Conservation (phyloP, 2,797 vertebrate species). For the Enteromius thamalakanensis region DNA sequence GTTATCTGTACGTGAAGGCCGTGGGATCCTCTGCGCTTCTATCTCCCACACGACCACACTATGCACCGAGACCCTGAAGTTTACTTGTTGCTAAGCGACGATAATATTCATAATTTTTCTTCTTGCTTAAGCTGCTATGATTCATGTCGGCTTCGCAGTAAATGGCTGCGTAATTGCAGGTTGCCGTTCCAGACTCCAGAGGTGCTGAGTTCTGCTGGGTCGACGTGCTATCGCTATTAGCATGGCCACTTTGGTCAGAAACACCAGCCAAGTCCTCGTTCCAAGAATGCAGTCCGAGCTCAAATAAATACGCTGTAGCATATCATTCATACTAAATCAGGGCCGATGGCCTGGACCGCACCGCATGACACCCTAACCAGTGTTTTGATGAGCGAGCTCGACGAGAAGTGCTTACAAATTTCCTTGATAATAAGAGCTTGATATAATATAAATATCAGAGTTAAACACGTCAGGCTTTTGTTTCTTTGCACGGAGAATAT, state of each 20-base stretch:
- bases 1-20: slow-evolving; percentile 24
- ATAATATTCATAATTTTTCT: slow-evolving; percentile 65
- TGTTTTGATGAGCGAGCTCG: slow-evolving; percentile 52
- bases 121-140: slow-evolving; percentile 69
- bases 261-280: slow-evolving; percentile 35
- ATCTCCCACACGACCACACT: slow-evolving; percentile 70
- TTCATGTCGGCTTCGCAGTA: slow-evolving; percentile 69
- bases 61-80: slow-evolving; percentile 71
- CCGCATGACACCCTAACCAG: slow-evolving; percentile 40
- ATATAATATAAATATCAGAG: slow-evolving; percentile 65
- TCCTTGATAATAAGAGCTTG: slow-evolving; percentile 65
- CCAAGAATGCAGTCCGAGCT: slow-evolving; percentile 51
- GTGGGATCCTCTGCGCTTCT: slow-evolving; percentile 57
- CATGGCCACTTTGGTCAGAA: slow-evolving; percentile 42
- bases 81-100: slow-evolving; percentile 70
- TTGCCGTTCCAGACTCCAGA: slow-evolving; percentile 64
- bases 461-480: slow-evolving; percentile 64
- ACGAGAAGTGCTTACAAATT: slow-evolving; percentile 63
- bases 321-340: slow-evolving; percentile 63
- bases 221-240: slow-evolving; percentile 68
- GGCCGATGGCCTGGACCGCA: slow-evolving; percentile 6
- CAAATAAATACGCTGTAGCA: slow-evolving; percentile 64
- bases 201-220: slow-evolving; percentile 54
- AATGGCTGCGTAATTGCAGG: slow-evolving; percentile 69
- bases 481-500: slow-evolving; percentile 67